Base-by-base conservation (phyloP, 1,140 invertebrate genomes). In the Magallana gigas region DNA sequence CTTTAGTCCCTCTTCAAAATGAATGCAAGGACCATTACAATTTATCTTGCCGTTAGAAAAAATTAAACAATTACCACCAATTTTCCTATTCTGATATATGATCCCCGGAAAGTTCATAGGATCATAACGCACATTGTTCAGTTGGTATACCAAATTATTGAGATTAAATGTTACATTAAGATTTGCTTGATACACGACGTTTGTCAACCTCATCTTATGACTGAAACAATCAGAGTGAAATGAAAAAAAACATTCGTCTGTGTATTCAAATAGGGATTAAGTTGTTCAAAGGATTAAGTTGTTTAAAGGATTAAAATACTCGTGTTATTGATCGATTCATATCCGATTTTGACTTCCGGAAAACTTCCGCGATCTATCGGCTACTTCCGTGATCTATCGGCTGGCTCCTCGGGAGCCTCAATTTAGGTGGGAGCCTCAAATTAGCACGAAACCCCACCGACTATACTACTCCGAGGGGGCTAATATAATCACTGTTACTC, bases 21-120 rank as follows among this genome's bases (percentile, higher is more conserved):
- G 56, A 8, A 1, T 11, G 16, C 60, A 68, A 18, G 36, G 18
- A 14, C 86, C 81, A n/a, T 88, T 88, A 80, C 87, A 88, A 58
- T 84, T 88, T 11, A 88, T 84, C 9, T 83, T 56, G 58, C 87
- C 87, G 29, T 80, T 84, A 36, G 87, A 57, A 88, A 88, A 88
- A 14, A 88, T 64, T 59, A 88, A 12, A 84, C 87, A 88, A 64
- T 88, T 88, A 2, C 87, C 87, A 23, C 83, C 83, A 23, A 84
- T 88, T 8, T 83, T 59, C 48, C 29, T 59, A 62, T 87, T 57
- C n/a, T 57, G 81, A 81, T 60, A 84, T 48, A 84, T 71, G 5
- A 87, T 11, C 9, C 59, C 81, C 14, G 16, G 12, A 58, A 87
- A 87, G 9, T 18, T n/a, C n/a, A 11, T 57, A 57, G 85, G 85